Evolutionary conservation across 1,140 invertebrate species (phyloP).

Genomic region (Batillaria attramentaria): DNA sequence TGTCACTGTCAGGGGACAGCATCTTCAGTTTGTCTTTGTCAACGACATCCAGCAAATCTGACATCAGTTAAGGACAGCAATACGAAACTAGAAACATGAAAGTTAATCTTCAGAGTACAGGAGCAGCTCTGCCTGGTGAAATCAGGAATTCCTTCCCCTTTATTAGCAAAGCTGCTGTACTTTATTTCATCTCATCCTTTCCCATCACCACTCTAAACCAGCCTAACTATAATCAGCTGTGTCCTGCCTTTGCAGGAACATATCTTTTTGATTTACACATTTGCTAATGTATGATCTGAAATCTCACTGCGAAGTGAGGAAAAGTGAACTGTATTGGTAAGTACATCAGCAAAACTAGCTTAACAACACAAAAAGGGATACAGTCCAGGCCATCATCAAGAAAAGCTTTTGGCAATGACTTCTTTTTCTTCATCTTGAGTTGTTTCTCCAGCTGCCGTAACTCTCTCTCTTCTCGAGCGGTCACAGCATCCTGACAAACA

Average conservation of each 20-base stretch:
- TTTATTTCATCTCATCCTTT: too few species aligned
- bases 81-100: neutral
- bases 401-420: conserved; percentile 84
- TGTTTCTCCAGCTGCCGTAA: conserved; percentile 89
- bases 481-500: conserved; percentile 73
- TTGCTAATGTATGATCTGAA: too few species aligned
- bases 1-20: conserved; percentile 68
- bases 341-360: neutral
- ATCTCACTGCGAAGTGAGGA: too few species aligned
- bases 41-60: conserved; percentile 86
- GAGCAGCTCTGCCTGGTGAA: neutral
- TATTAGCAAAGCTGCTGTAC: neutral
- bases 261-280: too few species aligned
- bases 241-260: too few species aligned
- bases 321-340: too few species aligned
- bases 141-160: neutral
- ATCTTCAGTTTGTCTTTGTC: conserved; percentile 78
- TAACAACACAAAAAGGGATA: conserved; percentile 76
- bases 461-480: conserved; percentile 84
- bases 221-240: too few species aligned
- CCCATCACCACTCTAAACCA: too few species aligned
- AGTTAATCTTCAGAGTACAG: conserved; percentile 1
- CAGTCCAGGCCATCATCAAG: conserved; percentile 88
- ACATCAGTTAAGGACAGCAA: conserved; percentile 32
- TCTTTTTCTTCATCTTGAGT: conserved; percentile 83